Percentiles rank a stretch among this genome's conserved stretches.
These are phyloP conservation scores for Antheraea pernyi DNA, from an alignment of 1,140 invertebrate species.

Conservation along the genomic window DNA sequence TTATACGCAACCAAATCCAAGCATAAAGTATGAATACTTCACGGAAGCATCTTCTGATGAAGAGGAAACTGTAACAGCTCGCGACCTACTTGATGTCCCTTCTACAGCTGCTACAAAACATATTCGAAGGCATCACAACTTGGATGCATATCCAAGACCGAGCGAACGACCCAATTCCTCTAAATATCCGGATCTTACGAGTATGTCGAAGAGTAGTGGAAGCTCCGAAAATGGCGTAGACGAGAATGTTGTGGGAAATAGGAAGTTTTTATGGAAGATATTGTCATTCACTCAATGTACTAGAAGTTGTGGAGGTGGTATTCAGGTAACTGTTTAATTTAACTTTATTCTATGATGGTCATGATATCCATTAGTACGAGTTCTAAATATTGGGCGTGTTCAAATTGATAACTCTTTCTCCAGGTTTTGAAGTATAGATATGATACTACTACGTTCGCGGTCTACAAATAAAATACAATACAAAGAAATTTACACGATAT, in stretches of 20 bases:
- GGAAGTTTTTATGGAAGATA: conserved; percentile 89
- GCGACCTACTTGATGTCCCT: conserved; percentile 32
- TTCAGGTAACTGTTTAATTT: conserved; percentile 45
- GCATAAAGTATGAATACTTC: conserved; percentile 94
- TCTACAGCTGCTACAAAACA: conserved; percentile 50
- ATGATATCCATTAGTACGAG: too few relatives aligned
- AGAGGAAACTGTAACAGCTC: conserved; percentile 41
- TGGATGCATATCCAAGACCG: conserved; percentile 37
- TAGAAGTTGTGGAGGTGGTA: conserved; percentile 90
- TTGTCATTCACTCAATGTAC: conserved; percentile 88
- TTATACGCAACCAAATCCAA: conserved; percentile 88
- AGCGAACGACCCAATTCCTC: conserved; percentile 13
- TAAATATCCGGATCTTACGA: conserved; percentile 38
- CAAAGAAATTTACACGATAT: too few relatives aligned
- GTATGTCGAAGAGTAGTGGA: conserved; percentile 28
- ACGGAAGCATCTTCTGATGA: conserved; percentile 63
- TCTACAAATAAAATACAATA: too few relatives aligned
- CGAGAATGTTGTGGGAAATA: conserved; percentile 68
- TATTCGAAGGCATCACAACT: conserved; percentile 57
- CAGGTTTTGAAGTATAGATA: too few relatives aligned
- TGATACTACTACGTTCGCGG: too few relatives aligned
- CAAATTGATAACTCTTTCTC: too few relatives aligned
- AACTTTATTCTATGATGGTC: too few relatives aligned
- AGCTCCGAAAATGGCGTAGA: conserved; percentile 37
- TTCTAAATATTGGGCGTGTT: too few relatives aligned